Evolutionary conservation across 2,888 invertebrate genomes (phyloP).

Genomic region (Sipha maydis): DNA sequence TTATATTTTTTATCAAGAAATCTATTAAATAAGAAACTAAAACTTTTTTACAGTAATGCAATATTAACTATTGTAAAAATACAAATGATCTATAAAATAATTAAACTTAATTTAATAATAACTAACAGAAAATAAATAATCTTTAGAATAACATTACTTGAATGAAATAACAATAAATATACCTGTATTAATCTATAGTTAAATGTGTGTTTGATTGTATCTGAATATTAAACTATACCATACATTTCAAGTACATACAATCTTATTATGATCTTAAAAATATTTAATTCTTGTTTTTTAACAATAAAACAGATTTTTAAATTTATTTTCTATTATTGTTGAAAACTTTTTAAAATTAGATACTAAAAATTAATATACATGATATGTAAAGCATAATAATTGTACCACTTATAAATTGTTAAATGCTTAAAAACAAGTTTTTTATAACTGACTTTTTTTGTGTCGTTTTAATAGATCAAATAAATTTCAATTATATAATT

Average conservation of each 20-base stretch:
- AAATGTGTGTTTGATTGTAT: background rate
- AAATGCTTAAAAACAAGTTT: background rate
- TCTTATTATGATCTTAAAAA: background rate
- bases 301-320: background rate
- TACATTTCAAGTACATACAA: background rate
- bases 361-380: background rate
- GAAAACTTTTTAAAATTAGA: background rate
- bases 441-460: background rate
- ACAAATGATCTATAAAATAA: background rate
- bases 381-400: background rate
- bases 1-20: background rate
- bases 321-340: too few species aligned
- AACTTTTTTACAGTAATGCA: background rate
- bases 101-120: background rate
- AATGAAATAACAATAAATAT: background rate
- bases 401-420: background rate
- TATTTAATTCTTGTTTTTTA: background rate
- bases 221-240: background rate
- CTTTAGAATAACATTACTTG: background rate
- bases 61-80: background rate
- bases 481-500: constrained; percentile 3
- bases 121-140: background rate
- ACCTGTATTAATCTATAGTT: background rate
- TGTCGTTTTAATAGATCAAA: background rate
- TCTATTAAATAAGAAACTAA: background rate